Evolutionary conservation across 2,888 invertebrate genomes (phyloP).

Genomic region (Dicranocentrus wangi): DNA sequence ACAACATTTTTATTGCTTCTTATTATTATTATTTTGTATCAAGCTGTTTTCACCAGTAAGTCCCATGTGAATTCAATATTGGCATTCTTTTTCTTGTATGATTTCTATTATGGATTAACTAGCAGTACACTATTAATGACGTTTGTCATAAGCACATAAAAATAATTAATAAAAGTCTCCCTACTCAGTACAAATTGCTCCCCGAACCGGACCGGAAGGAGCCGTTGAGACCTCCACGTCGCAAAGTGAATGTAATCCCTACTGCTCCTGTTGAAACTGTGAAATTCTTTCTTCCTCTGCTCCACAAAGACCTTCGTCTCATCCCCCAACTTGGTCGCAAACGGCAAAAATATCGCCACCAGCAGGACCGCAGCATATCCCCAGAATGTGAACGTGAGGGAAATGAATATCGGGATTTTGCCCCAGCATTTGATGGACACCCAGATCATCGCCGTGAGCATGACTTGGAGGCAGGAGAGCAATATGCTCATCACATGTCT

Average conservation of each 20-base stretch:
- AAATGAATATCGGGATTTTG: constrained; percentile 5
- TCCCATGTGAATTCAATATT: too few relatives aligned
- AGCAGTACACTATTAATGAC: constrained; percentile 4
- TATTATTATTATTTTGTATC: too few relatives aligned
- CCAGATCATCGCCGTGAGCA: not conserved
- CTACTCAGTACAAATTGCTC: not conserved
- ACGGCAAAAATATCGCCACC: not conserved
- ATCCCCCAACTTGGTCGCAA: not conserved
- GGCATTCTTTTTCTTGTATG: too few relatives aligned
- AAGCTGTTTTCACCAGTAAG: too few relatives aligned
- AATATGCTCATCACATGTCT: not conserved
- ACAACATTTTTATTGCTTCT: too few relatives aligned
- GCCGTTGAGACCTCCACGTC: constrained; percentile 2
- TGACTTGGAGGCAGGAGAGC: not conserved
- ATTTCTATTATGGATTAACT: not conserved
- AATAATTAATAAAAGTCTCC: not conserved
- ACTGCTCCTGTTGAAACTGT: not conserved
- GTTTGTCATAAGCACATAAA: not conserved
- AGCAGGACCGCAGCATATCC: not conserved
- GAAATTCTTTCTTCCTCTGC: not conserved
- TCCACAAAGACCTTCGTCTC: constrained; percentile 9
- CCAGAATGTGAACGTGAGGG: not conserved
- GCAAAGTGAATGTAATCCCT: not conserved
- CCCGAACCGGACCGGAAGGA: constrained; percentile 3
- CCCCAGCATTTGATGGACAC: constrained; percentile 14